A percentile compares a stretch with the other conserved stretches of the same genome.
These are phyloP conservation scores for Gorsachius goisagi DNA, from an alignment of 2,113 vertebrate species.

Conservation along the genomic window DNA sequence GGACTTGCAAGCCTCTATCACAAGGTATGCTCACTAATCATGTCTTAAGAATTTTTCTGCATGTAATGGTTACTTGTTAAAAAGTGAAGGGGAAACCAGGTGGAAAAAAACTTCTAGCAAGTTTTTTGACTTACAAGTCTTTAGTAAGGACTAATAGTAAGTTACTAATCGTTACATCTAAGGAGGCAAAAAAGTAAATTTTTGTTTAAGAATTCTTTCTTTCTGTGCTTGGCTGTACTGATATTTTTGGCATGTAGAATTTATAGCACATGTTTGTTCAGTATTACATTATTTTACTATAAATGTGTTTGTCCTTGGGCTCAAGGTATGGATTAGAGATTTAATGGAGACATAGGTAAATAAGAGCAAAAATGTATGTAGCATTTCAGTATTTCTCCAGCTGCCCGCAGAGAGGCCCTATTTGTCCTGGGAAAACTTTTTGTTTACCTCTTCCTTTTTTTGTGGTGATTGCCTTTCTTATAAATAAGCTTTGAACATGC, in stretches of 20 bases:
- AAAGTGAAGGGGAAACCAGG: not conserved
- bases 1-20: conserved; percentile 93
- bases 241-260: not conserved
- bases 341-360: not conserved
- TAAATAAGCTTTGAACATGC: not conserved
- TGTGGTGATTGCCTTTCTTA: not conserved
- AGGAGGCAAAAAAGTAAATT: not conserved
- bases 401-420: not conserved
- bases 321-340: not conserved
- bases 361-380: not conserved
- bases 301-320: not conserved
- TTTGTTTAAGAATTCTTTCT: not conserved
- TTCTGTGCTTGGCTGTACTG: not conserved
- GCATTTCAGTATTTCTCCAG: not conserved
- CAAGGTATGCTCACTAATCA: conserved; percentile 78
- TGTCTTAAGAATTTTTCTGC: not conserved
- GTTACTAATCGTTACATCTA: not conserved
- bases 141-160: not conserved
- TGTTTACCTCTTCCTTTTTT: not conserved
- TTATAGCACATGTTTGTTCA: not conserved
- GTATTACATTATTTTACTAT: not conserved
- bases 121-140: not conserved
- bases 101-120: not conserved
- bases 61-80: not conserved
- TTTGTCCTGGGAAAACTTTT: not conserved